Conservation (phyloP, 2,888 invertebrate species). For the Eupithecia exiguata region DNA sequence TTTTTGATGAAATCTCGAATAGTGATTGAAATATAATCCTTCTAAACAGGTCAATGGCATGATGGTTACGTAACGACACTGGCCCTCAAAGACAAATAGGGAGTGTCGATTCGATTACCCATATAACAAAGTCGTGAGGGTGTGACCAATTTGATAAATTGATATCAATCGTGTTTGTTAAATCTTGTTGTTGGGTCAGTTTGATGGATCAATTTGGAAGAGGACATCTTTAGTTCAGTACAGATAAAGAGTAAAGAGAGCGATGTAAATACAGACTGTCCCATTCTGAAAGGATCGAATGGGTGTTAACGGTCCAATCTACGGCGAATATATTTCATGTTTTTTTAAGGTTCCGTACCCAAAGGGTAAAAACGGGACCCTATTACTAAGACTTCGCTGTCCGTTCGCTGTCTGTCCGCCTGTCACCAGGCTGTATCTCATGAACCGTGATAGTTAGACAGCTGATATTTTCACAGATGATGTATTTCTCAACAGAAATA, state of each 20-base stretch:
- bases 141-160: constrained; percentile 6
- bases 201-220: not conserved
- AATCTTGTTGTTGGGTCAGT: not conserved
- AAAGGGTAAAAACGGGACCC: no score
- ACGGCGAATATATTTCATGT: no score
- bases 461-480: no score
- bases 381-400: no score
- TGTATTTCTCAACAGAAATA: no score
- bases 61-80: constrained; percentile 14
- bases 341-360: no score
- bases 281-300: no score
- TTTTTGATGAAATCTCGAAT: constrained; percentile 24
- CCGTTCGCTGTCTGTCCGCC: no score
- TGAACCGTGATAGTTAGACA: no score
- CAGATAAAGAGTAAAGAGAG: not conserved
- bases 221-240: not conserved
- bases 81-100: constrained; percentile 1
- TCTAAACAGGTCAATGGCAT: constrained; percentile 20
- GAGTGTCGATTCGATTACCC: constrained; percentile 2
- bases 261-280: not conserved
- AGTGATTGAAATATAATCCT: constrained; percentile 16
- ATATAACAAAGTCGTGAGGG: constrained; percentile 2
- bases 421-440: no score
- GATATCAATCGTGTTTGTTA: not conserved
- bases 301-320: no score